A percentile compares a stretch with the other conserved stretches of the same genome.
Evolutionary conservation across 2,113 vertebrate species (phyloP).

Genomic region (Garra rufa): DNA sequence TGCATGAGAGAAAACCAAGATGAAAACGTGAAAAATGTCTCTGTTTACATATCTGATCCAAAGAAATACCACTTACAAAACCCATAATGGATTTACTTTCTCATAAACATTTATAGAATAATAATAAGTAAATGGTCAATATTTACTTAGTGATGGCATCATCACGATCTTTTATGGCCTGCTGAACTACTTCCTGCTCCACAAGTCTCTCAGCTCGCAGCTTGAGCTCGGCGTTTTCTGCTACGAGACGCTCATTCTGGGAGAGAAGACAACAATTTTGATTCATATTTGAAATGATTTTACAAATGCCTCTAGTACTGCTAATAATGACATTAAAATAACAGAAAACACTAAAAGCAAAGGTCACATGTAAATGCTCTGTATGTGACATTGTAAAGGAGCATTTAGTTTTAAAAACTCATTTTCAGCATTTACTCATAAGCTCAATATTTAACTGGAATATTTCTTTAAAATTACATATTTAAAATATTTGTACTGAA

Average conservation of each 20-base stretch:
- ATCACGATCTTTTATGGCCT: slow-evolving; percentile 81
- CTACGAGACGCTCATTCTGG: slow-evolving; percentile 65
- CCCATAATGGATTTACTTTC: background rate
- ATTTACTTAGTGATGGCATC: slow-evolving; percentile 84
- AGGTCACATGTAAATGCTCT: background rate
- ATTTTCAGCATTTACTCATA: background rate
- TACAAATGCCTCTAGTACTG: background rate
- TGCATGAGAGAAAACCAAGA: slow-evolving; percentile 49
- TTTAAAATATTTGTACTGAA: background rate
- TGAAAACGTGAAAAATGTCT: background rate
- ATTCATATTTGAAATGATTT: background rate
- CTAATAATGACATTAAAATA: background rate
- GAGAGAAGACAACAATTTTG: background rate
- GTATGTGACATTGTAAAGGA: background rate
- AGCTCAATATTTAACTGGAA: background rate
- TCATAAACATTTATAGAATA: background rate
- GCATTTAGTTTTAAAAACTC: background rate
- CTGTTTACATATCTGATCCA: background rate
- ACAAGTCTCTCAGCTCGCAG: slow-evolving; percentile 55
- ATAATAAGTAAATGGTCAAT: background rate
- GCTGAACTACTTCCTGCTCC: slow-evolving; percentile 66
- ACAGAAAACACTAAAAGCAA: background rate
- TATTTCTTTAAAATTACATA: too few relatives aligned
- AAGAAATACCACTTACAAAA: background rate
- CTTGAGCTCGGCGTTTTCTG: slow-evolving; percentile 66